phyloP scores from a whole-genome alignment of 1,140 invertebrate species.

The Delia radicum region DNA sequence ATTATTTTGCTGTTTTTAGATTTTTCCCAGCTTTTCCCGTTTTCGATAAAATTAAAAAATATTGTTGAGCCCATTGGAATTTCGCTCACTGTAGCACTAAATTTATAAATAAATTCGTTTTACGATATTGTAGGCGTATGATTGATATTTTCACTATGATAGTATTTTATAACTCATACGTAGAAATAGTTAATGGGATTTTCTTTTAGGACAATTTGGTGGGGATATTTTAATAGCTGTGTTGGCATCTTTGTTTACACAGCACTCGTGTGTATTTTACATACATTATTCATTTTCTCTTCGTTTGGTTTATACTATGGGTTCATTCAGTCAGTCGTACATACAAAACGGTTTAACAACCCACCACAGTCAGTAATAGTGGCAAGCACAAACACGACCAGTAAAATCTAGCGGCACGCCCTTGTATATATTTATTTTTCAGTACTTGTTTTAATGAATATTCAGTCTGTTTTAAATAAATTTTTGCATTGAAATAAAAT shows the following conservation, averaged over 20 bases:
- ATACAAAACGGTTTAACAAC: background rate
- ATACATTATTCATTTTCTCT: background rate
- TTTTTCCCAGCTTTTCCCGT: too few relatives aligned
- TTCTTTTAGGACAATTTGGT: background rate
- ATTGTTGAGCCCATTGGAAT: too few relatives aligned
- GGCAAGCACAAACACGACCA: slow-evolving; percentile 5
- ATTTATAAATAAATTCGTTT: too few relatives aligned
- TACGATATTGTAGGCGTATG: too few relatives aligned
- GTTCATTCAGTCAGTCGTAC: background rate
- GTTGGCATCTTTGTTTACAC: background rate
- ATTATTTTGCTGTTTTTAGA: too few relatives aligned
- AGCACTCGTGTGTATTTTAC: background rate
- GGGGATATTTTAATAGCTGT: background rate
- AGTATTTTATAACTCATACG: too few relatives aligned
- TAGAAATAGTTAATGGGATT: too few relatives aligned
- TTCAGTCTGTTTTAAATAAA: background rate
- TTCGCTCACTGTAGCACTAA: too few relatives aligned
- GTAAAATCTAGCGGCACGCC: slow-evolving; percentile 7
- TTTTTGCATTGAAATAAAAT: background rate
- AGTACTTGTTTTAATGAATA: background rate
- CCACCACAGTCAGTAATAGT: background rate
- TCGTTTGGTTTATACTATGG: background rate
- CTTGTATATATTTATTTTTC: slow-evolving; percentile 1
- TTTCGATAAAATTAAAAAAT: too few relatives aligned
- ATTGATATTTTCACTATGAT: too few relatives aligned